phyloP scores from a whole-genome alignment of 2,113 vertebrate species.

The Vidua macroura region DNA sequence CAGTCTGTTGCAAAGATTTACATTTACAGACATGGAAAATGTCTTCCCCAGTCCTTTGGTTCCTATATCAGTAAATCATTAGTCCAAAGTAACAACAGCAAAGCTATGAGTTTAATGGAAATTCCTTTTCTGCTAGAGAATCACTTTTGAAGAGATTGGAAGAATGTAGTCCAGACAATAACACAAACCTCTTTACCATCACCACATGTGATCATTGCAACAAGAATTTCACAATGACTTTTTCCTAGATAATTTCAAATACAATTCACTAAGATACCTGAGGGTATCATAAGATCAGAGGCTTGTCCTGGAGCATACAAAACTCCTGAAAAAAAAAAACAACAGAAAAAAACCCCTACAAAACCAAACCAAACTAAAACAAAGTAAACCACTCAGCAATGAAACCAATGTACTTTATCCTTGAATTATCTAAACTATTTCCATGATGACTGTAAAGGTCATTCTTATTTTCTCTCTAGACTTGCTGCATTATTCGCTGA shows the following conservation, averaged over 20 bases:
- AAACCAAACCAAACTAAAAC: neutral
- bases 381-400: neutral
- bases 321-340: neutral
- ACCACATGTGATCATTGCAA: neutral
- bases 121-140: neutral
- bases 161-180: neutral
- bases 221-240: neutral
- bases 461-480: neutral
- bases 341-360: no score
- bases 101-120: neutral
- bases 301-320: neutral
- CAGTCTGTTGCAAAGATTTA: neutral
- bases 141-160: neutral
- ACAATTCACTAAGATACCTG: neutral
- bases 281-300: neutral
- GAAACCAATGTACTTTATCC: neutral
- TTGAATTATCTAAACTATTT: neutral
- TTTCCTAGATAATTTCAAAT: neutral
- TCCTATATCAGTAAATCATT: neutral
- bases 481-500: neutral
- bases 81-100: neutral
- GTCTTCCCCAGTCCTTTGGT: rapidly evolving
- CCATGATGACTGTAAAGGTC: neutral
- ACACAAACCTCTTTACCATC: neutral
- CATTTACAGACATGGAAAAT: neutral